These are phyloP conservation scores for Theristicus caerulescens DNA, from an alignment of 2,113 vertebrate genomes.

Conservation along the genomic window DNA sequence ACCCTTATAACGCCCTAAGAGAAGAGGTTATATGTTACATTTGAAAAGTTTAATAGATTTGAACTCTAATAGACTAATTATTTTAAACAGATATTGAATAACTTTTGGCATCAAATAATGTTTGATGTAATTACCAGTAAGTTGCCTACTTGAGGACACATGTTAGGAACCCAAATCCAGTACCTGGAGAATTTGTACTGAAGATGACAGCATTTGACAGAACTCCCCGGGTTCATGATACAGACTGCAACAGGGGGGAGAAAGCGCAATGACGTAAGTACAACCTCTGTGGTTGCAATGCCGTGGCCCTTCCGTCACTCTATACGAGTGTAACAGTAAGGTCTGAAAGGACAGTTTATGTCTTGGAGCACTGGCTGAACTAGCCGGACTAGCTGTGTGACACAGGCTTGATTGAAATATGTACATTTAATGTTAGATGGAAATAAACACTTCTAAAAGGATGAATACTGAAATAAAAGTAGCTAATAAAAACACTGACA, in stretches of 20 bases:
- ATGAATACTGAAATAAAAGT: not conserved
- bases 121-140: not conserved
- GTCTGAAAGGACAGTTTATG: not conserved
- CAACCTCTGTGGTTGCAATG: not conserved
- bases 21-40: not conserved
- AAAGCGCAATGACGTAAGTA: not conserved
- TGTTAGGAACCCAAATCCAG: not conserved
- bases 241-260: not conserved
- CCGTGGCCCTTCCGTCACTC: not conserved
- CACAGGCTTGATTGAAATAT: not conserved
- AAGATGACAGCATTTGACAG: rapidly evolving
- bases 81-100: not conserved
- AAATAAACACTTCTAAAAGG: not conserved
- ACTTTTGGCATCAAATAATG: not conserved
- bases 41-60: not conserved
- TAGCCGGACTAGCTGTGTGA: not conserved
- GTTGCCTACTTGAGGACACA: not conserved
- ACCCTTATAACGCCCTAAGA: not conserved
- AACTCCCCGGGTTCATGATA: not conserved
- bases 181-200: not conserved
- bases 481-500: not conserved
- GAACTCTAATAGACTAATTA: not conserved
- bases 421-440: not conserved
- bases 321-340: not conserved
- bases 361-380: not conserved